A percentile compares a stretch with the other conserved stretches of the same genome.
Evolutionary conservation across 2,113 vertebrate genomes (phyloP).

Genomic region (Suricata suricatta): DNA sequence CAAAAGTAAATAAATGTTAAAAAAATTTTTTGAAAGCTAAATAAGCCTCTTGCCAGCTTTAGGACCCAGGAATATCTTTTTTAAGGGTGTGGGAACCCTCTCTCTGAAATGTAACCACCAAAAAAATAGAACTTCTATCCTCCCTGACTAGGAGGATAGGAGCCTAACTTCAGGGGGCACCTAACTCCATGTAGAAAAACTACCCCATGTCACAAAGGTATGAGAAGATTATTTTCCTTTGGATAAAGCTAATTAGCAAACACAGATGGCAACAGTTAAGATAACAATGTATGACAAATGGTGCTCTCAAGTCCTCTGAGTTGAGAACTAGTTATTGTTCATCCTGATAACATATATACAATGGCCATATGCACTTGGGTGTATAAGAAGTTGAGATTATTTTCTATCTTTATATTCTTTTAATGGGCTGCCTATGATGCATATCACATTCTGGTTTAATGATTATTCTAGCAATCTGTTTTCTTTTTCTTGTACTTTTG

Average conservation of each 20-base stretch:
- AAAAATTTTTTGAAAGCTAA: background rate
- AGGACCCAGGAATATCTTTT: background rate
- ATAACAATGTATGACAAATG: background rate
- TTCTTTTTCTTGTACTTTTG: background rate
- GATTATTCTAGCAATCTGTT: background rate
- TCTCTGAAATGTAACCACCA: background rate
- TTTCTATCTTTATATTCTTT: background rate
- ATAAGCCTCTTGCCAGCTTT: background rate
- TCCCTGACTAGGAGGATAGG: background rate
- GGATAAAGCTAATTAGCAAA: background rate
- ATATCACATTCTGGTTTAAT: background rate
- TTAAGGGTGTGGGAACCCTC: background rate
- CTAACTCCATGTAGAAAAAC: background rate
- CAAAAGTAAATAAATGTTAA: no score
- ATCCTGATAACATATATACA: background rate
- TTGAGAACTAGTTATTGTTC: background rate
- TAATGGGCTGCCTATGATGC: background rate
- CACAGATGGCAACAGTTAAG: background rate
- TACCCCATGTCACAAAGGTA: background rate
- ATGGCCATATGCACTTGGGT: background rate
- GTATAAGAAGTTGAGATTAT: background rate
- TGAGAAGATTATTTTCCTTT: background rate
- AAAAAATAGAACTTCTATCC: background rate
- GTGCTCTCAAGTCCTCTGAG: background rate
- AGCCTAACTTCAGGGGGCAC: background rate